Evolutionary conservation across 30 jellyfish, hydroid and myxozoan species (phyloP).

Genomic region (Hydractinia echinata): DNA sequence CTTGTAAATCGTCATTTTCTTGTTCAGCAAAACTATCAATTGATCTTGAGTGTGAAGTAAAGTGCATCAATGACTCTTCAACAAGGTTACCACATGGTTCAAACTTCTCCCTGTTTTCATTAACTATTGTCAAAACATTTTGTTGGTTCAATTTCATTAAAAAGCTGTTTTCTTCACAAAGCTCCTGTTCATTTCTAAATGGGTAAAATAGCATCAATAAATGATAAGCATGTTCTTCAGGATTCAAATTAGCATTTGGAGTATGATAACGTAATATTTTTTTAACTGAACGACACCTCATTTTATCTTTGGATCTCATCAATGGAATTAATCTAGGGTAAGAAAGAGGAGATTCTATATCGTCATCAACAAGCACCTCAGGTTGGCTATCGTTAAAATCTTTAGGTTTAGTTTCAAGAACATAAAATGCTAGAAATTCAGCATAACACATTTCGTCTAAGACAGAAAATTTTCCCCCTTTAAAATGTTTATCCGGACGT

Average conservation of each 20-base stretch:
- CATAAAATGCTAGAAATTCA: slow-evolving; percentile 4
- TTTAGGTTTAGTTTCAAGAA: neutral
- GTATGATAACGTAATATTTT: slow-evolving; percentile 4
- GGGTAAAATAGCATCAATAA: neutral
- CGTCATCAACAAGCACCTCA: neutral
- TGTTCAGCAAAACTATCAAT: too few relatives aligned
- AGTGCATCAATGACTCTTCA: too few relatives aligned
- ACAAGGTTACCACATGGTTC: too few relatives aligned
- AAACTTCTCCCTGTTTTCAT: too few relatives aligned
- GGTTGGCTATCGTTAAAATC: neutral
- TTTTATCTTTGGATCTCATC: neutral
- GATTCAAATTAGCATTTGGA: neutral
- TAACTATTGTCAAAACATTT: too few relatives aligned
- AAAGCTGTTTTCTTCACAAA: neutral
- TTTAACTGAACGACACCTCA: neutral
- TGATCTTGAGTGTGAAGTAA: too few relatives aligned
- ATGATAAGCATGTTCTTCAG: slow-evolving; percentile 7
- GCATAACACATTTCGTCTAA: slow-evolving; percentile 4
- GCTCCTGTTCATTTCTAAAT: neutral
- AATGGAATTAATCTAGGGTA: slow-evolving; percentile 1
- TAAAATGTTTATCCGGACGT: neutral
- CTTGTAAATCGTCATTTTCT: too few relatives aligned
- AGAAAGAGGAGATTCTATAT: neutral
- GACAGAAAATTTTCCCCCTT: slow-evolving; percentile 11
- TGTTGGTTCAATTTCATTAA: too few relatives aligned